phyloP scores from a whole-genome alignment of 2,797 vertebrate species.

The Xenops minutus region DNA sequence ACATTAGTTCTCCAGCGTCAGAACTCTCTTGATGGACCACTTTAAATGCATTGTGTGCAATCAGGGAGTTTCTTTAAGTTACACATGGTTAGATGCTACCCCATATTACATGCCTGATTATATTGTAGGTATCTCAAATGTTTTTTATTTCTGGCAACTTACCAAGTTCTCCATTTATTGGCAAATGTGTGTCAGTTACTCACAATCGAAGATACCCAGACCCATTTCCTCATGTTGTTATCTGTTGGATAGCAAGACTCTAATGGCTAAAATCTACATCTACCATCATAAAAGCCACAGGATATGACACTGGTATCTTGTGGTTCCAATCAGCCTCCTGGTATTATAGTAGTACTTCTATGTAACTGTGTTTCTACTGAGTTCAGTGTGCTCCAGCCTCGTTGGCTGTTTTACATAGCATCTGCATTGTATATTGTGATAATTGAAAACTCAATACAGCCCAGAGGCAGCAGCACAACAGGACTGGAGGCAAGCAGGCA shows the following conservation, averaged over 20 bases:
- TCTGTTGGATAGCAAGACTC: background rate
- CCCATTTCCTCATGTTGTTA: slow-evolving; percentile 10
- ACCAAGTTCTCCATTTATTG: background rate
- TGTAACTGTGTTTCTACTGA: slow-evolving; percentile 16
- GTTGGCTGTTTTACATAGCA: background rate
- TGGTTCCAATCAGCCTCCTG: slow-evolving; percentile 43
- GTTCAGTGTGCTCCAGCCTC: background rate
- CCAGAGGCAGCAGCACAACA: background rate
- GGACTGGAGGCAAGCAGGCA: background rate
- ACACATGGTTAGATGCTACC: background rate
- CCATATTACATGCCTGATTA: background rate
- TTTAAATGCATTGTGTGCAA: background rate
- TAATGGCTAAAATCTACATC: slow-evolving; percentile 22
- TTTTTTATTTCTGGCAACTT: background rate
- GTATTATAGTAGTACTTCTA: background rate
- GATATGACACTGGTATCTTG: slow-evolving; percentile 5
- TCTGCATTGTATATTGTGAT: background rate
- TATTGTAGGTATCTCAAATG: background rate
- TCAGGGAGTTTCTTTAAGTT: background rate
- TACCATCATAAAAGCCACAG: slow-evolving; percentile 37
- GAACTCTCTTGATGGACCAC: background rate
- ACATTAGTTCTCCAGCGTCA: background rate
- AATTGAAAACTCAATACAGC: slow-evolving; percentile 16
- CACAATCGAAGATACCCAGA: background rate
- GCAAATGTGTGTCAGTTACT: background rate